Evolutionary conservation across 2,888 invertebrate genomes (phyloP), one percentile per base, ranked within the genome.

Genomic region (Caenorhabditis sp.): DNA sequence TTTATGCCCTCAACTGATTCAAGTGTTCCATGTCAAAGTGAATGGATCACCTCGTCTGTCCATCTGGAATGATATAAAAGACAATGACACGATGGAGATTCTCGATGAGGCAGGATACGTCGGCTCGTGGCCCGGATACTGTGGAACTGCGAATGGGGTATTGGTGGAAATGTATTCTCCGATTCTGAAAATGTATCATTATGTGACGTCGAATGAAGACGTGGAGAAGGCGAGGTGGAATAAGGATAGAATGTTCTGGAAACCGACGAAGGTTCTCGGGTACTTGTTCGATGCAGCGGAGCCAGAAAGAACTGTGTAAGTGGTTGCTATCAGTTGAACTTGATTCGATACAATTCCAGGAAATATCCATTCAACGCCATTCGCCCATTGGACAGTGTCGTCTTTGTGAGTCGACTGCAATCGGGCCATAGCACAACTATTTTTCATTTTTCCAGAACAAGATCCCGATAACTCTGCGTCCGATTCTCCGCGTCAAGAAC

Each of bases 41-140:
- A 32, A 51, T 22, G 80, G 80, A 68, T 47, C 61, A 0, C 80
- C 80, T 8, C 60, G 71, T n/a, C 50, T 80, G 18, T 51, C 68
- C 18, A 50, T 47, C 6, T 72, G 55, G 55, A 47, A 28, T 15
- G 80, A 80, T 6, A 15, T 80, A 26, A 68, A 72, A 32, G 64
- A 72, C 24, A 65, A 74, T 15, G 58, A 58, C n/a, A 70, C 67
- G 20, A 32, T 72, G n/a, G 80, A 80, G 26, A 74, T 80, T 26
- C 18, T 80, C 15, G 80, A 80, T 11, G 80, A 80, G 50, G 80
- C 80, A 8, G 80, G 80, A 28, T 80, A 80, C 20, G 50, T 80
- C 44, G 74, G 62, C 13, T 20, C 61, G n/a, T 80, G 80, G 80
- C 80, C 80, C 15, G 80, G 80, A 24, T 80, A 80, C 37, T 80